Conservation (phyloP, 2,113 vertebrate species). For the Gobius niger region DNA sequence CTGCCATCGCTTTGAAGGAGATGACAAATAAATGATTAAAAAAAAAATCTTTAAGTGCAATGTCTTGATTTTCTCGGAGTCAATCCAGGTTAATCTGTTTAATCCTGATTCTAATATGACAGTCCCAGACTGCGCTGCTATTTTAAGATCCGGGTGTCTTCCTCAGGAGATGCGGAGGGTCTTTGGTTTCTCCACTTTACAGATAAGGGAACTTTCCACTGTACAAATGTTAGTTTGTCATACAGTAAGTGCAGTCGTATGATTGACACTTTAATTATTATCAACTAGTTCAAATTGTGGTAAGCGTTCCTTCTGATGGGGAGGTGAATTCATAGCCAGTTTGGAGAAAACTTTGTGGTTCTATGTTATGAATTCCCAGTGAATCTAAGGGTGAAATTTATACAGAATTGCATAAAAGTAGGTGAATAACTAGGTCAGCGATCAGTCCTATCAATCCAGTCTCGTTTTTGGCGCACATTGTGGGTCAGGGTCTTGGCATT, state of each 20-base stretch:
- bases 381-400: too few species aligned
- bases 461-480: conserved; percentile 14
- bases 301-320: neutral
- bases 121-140: conserved; percentile 10
- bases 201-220: conserved; percentile 14
- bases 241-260: too few species aligned
- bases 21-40: conserved; percentile 31
- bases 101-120: neutral
- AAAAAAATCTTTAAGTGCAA: conserved; percentile 2
- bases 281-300: too few species aligned
- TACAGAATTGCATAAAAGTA: neutral
- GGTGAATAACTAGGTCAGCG: neutral
- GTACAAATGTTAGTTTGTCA: too few species aligned
- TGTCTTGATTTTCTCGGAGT: conserved; percentile 2
- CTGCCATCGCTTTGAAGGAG: conserved; percentile 25
- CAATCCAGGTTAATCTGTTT: neutral
- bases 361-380: too few species aligned
- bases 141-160: conserved; percentile 18
- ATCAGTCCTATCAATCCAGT: neutral
- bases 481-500: conserved; percentile 18
- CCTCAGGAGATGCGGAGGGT: neutral
- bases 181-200: conserved; percentile 27
- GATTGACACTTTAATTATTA: too few species aligned
- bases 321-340: neutral
- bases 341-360: neutral